A percentile compares a stretch with the other conserved stretches of the same genome.
Evolutionary conservation across 2,888 invertebrate species (phyloP).

Genomic region (Sphaeridia pumilis): DNA sequence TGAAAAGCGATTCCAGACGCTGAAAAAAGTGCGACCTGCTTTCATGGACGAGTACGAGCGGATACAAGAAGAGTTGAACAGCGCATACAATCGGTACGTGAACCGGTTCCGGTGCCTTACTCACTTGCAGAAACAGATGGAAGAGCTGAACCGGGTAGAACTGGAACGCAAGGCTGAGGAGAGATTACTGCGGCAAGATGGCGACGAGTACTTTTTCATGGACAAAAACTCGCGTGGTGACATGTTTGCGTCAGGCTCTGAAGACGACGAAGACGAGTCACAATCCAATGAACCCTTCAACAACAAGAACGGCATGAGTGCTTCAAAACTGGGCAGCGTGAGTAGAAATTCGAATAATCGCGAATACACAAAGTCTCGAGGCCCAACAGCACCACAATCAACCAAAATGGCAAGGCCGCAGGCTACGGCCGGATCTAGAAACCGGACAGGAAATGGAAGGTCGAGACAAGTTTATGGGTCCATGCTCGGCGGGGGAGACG

Average conservation of each 20-base stretch:
- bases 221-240: conserved; percentile 12
- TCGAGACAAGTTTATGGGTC: conserved; percentile 27
- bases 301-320: neutral
- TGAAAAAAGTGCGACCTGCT: conserved; percentile 91
- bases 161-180: conserved; percentile 59
- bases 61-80: conserved; percentile 70
- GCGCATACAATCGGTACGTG: conserved; percentile 77
- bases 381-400: conserved; percentile 7
- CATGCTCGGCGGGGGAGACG: conserved; percentile 29
- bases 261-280: conserved; percentile 19
- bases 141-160: conserved; percentile 65
- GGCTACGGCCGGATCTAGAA: conserved; percentile 14
- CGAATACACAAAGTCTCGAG: conserved; percentile 19
- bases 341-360: conserved; percentile 19
- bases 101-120: conserved; percentile 75
- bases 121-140: conserved; percentile 74
- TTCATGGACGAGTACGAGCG: conserved; percentile 92
- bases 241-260: conserved; percentile 19
- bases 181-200: conserved; percentile 45
- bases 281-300: conserved; percentile 12
- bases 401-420: conserved; percentile 5
- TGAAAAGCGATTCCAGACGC: conserved; percentile 79
- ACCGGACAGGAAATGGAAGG: conserved; percentile 12
- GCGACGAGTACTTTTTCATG: conserved; percentile 17
- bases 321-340: neutral